phyloP scores from a whole-genome alignment of 2,113 vertebrate genomes.

The Perccottus glenii region DNA sequence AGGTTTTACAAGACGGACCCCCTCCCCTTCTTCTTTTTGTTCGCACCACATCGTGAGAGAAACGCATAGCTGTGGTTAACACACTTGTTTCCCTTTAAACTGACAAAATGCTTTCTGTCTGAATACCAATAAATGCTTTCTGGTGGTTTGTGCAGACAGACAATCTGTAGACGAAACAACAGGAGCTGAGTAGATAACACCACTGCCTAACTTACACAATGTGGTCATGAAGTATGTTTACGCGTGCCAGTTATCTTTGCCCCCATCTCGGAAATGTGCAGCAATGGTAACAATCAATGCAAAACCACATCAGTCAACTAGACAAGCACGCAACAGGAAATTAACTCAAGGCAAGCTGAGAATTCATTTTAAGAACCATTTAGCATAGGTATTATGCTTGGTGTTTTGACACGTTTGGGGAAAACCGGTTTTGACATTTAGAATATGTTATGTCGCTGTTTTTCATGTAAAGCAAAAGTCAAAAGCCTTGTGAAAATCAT shows the following conservation, averaged over 20 bases:
- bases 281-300: not conserved
- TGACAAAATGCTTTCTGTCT: not conserved
- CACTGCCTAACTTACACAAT: conserved; percentile 3
- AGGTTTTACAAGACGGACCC: not conserved
- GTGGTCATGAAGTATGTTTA: not conserved
- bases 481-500: not conserved
- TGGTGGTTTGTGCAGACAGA: not conserved
- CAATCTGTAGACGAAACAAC: conserved; percentile 9
- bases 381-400: not conserved
- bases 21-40: not conserved
- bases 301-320: conserved; percentile 33
- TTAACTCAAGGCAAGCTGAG: not conserved
- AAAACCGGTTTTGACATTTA: not conserved
- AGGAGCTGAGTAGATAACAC: not conserved
- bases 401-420: not conserved
- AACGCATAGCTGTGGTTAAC: conserved; percentile 44
- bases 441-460: not conserved
- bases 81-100: conserved; percentile 10
- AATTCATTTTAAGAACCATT: no score
- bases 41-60: conserved; percentile 36
- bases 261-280: not conserved
- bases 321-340: conserved; percentile 27
- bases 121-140: not conserved
- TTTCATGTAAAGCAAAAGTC: not conserved
- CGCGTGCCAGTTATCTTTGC: conserved; percentile 19